Evolutionary conservation across 2,797 vertebrate genomes (phyloP), one percentile per base, ranked within the genome.

Genomic region (Hybognathus amarus): DNA sequence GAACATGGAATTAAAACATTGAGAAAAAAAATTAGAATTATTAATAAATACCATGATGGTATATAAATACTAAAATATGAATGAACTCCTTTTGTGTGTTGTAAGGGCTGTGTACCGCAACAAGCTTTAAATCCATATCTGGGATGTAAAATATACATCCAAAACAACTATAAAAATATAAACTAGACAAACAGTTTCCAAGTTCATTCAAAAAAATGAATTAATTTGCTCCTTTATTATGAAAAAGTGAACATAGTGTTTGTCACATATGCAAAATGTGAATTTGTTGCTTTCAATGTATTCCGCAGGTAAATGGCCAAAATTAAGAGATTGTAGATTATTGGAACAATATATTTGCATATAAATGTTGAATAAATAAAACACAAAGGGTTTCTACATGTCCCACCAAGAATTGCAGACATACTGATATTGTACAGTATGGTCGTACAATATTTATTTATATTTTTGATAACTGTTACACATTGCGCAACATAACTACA

Each of bases 371-470:
- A 93, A 93, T 93, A 92, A 94, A 90, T 92, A 89, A 92, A 84
- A 87, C 84, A 87, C 61, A 87, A 85, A 85, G 77, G 67, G 83
- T 89, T 92, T 93, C 92, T 93, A 94, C 92, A 93, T 94, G 91
- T 94, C 93, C 92, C 92, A 90, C 91, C 93, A 90, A 95, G 92
- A 97, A 97, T 94, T 91, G 84, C 95, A 96, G 94, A 96, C 95
- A 95, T 93, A 64, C 93, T 92, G 92, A 93, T 95, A 95, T 94
- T 94, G 92, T 96, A 97, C 94, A 95, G 94, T 96, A 95, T 94
- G 96, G 95, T 96, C 96, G 96, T 97, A 98, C 97, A 97, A 97
- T 96, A 98, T 98, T 98, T 98, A 98, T 99, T 98, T 96, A 95
- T 94, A 94, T 95, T 96, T 97, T 93, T 93, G 93, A 97, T 95